Evolutionary conservation across 2,797 vertebrate genomes (phyloP).

Genomic region (Chloroceryle inda): DNA sequence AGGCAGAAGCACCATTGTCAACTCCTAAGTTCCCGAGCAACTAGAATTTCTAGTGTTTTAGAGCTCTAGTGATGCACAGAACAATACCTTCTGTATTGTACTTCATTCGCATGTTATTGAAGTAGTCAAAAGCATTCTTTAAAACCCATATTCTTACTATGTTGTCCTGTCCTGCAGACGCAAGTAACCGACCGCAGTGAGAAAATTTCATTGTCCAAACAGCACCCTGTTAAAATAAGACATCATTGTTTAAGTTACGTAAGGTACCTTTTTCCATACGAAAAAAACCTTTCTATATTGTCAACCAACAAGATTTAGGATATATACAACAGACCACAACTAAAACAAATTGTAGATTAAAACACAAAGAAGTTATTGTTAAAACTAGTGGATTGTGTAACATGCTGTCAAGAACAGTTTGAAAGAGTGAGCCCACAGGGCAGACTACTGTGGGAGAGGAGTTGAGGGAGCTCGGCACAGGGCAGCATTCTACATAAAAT

Average conservation of each 20-base stretch:
- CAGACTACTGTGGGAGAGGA: background rate
- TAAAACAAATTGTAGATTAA: background rate
- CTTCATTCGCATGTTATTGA: conserved; percentile 98
- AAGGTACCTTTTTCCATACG: background rate
- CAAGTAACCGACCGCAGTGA: conserved; percentile 95
- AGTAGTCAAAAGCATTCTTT: conserved; percentile 97
- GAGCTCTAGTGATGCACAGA: background rate
- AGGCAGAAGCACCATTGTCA: background rate
- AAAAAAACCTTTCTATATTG: background rate
- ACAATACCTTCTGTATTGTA: conserved; percentile 95
- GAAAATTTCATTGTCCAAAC: conserved; percentile 99
- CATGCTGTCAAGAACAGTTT: background rate
- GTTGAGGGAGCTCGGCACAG: background rate
- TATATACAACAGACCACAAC: background rate
- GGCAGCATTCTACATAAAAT: background rate
- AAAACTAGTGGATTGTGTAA: background rate
- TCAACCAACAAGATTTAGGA: background rate
- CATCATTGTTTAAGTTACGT: background rate
- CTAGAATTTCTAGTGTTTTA: background rate
- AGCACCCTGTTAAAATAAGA: conserved; percentile 86
- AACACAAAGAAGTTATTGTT: background rate
- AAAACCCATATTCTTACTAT: conserved; percentile 98
- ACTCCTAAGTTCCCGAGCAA: background rate
- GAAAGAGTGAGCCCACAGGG: background rate
- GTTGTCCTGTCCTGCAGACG: conserved; percentile 96